Conservation (phyloP, 2,113 vertebrate genomes). For the Corydoras sp. region DNA sequence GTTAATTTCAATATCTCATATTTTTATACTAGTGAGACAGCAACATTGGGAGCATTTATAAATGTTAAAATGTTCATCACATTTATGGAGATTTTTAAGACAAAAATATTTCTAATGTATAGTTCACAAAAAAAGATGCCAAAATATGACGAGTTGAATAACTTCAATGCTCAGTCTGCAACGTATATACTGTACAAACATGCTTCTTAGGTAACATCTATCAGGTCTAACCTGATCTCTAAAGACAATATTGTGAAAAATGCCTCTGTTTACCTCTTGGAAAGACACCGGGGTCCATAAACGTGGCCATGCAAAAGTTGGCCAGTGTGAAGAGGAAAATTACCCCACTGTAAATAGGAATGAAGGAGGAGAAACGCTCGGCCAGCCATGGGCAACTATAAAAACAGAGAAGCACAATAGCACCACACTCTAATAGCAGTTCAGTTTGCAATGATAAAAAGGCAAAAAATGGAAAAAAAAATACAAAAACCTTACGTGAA, state of each 20-base stretch:
- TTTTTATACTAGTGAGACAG: too few relatives aligned
- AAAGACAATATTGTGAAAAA: too few relatives aligned
- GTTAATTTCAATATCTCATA: too few relatives aligned
- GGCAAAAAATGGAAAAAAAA: not conserved
- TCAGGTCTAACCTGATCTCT: too few relatives aligned
- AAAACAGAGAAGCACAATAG: not conserved
- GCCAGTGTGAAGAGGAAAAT: constrained; percentile 94
- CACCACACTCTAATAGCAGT: not conserved
- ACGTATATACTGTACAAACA: too few relatives aligned
- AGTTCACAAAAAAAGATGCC: too few relatives aligned
- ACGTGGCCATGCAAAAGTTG: constrained; percentile 98
- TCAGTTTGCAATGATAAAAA: not conserved
- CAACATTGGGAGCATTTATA: too few relatives aligned
- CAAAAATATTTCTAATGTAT: too few relatives aligned
- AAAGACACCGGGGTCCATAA: constrained; percentile 97
- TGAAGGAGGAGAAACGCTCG: constrained; percentile 74
- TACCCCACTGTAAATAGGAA: constrained; percentile 82
- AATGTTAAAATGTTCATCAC: not conserved
- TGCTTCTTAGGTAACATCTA: too few relatives aligned
- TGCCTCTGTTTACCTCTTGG: constrained; percentile 76
- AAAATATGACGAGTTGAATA: too few relatives aligned
- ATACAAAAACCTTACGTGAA: constrained; percentile 83
- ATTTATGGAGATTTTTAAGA: too few relatives aligned
- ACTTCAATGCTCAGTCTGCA: too few relatives aligned
- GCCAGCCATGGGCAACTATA: constrained; percentile 87